Conservation (phyloP, 2,797 vertebrate species). For the Poeciliopsis infans region DNA sequence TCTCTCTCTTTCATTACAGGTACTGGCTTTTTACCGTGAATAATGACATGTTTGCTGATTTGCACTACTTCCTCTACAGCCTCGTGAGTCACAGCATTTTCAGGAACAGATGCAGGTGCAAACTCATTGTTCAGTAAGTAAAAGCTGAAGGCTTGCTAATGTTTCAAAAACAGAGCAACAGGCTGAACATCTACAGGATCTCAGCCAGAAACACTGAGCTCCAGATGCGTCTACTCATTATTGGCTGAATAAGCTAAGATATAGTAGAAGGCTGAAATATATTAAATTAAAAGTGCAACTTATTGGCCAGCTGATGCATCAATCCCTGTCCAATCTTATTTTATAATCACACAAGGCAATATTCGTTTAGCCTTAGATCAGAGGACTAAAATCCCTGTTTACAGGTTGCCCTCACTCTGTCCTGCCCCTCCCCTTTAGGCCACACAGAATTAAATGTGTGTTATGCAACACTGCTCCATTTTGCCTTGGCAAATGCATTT, state of each 20-base stretch:
- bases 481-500: constrained; percentile 43
- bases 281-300: neutral
- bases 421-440: constrained; percentile 18
- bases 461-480: constrained; percentile 69
- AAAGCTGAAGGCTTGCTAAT: neutral
- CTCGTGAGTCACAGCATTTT: neutral
- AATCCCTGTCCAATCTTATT: neutral
- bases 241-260: neutral
- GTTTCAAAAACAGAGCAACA: neutral
- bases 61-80: neutral
- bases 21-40: neutral
- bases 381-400: constrained; percentile 11
- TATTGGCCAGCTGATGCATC: neutral
- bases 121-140: neutral
- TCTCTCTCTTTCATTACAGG: neutral
- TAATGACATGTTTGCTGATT: neutral
- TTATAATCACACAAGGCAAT: neutral
- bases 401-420: constrained; percentile 2
- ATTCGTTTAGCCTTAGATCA: neutral
- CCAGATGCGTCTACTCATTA: neutral
- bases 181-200: neutral
- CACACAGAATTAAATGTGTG: constrained; percentile 31
- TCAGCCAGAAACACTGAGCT: neutral
- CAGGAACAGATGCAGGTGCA: neutral
- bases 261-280: neutral